Evolutionary conservation across 2,113 vertebrate species (phyloP).

Genomic region (Crypturellus undulatus): DNA sequence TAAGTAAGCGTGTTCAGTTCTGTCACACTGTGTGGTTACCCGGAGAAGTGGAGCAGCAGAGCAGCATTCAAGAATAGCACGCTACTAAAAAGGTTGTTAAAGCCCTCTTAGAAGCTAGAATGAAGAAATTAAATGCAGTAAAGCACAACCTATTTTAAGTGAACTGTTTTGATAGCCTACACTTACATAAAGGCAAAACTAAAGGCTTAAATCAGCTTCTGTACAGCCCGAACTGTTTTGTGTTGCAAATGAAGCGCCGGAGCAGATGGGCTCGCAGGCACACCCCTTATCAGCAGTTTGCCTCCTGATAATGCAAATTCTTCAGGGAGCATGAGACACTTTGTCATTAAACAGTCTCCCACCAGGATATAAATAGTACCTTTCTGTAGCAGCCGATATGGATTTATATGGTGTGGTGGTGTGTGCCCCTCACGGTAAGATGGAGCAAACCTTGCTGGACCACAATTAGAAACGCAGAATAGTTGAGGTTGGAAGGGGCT

Average conservation of each 20-base stretch:
- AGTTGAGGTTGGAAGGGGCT: not conserved
- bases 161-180: not conserved
- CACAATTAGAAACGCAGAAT: not conserved
- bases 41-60: not conserved
- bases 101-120: not conserved
- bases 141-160: not conserved
- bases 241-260: not conserved
- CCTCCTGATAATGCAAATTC: conserved; percentile 57
- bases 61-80: not conserved
- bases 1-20: not conserved
- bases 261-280: conserved; percentile 43
- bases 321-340: conserved; percentile 31
- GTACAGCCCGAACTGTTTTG: not conserved
- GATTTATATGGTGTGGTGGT: conserved; percentile 67
- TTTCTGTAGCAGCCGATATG: not conserved
- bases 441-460: not conserved
- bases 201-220: not conserved
- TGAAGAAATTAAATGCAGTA: not conserved
- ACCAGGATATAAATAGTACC: conserved; percentile 62
- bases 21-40: not conserved
- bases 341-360: conserved; percentile 45
- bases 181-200: not conserved
- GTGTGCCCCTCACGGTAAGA: not conserved
- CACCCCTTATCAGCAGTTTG: conserved; percentile 57
- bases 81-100: not conserved